phyloP scores from a whole-genome alignment of 2,888 invertebrate species.

The Petrolisthes manimaculis region DNA sequence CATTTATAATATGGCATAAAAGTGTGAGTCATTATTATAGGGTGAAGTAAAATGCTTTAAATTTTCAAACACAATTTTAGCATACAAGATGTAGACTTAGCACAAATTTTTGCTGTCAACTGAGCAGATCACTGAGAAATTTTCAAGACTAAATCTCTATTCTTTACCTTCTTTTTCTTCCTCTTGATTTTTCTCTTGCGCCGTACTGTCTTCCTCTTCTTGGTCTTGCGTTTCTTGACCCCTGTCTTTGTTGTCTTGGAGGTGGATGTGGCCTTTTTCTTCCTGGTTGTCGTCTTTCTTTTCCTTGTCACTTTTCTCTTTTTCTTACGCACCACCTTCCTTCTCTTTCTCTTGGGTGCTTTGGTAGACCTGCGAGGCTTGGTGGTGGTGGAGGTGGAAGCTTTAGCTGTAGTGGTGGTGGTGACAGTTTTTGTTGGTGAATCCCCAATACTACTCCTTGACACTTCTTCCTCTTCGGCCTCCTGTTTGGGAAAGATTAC shows the following conservation, averaged over 20 bases:
- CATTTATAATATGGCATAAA: too few relatives aligned
- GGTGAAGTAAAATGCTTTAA: too few relatives aligned
- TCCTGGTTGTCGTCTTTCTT: conserved; percentile 39
- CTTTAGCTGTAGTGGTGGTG: conserved; percentile 20
- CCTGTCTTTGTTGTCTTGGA: conserved; percentile 8
- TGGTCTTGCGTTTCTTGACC: conserved; percentile 34
- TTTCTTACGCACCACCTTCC: conserved; percentile 41
- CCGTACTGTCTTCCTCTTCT: conserved; percentile 39
- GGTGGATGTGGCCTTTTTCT: conserved; percentile 41
- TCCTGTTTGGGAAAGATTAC: not conserved
- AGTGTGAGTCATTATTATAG: too few relatives aligned
- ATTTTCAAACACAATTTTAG: too few relatives aligned
- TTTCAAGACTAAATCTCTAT: not conserved
- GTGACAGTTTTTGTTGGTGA: not conserved
- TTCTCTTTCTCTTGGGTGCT: conserved; percentile 39
- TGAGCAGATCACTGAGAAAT: too few relatives aligned
- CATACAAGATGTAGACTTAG: too few relatives aligned
- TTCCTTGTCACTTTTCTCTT: conserved; percentile 47
- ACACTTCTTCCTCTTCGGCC: conserved; percentile 3
- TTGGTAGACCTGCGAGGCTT: conserved; percentile 38
- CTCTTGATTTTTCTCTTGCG: conserved; percentile 49
- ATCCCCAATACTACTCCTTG: not conserved
- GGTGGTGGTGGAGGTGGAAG: conserved; percentile 20
- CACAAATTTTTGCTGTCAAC: too few relatives aligned
- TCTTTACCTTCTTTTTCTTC: conserved; percentile 43